These are phyloP conservation scores for Campopleginae sp. DNA, from an alignment of 2,888 invertebrate genomes.

Conservation along the genomic window DNA sequence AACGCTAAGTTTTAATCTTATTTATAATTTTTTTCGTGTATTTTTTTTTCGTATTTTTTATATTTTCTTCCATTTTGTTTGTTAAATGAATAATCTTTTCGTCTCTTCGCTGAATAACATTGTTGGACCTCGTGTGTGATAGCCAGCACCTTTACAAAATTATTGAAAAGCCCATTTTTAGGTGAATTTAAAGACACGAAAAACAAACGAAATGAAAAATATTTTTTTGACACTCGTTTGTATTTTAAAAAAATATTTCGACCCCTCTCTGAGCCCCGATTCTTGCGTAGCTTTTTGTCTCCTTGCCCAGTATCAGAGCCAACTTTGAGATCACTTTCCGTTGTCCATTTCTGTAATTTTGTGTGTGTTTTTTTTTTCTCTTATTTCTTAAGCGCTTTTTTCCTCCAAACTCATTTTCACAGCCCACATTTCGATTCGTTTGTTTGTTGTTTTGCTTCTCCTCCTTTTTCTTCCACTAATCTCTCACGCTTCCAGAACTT, in stretches of 20 bases:
- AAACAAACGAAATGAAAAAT: not conserved
- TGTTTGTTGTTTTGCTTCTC: slow-evolving; percentile 59
- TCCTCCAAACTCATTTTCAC: slow-evolving; percentile 76
- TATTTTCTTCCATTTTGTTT: not conserved
- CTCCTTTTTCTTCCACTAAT: slow-evolving; percentile 34
- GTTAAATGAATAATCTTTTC: slow-evolving; percentile 70
- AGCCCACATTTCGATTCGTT: slow-evolving; percentile 82
- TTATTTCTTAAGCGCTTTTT: slow-evolving; percentile 68
- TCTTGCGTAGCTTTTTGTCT: slow-evolving; percentile 50
- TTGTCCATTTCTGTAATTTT: slow-evolving; percentile 70
- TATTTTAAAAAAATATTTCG: slow-evolving; percentile 82
- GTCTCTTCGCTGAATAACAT: slow-evolving; percentile 81
- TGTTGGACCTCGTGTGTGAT: slow-evolving; percentile 83
- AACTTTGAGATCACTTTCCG: slow-evolving; percentile 34
- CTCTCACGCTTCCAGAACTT: slow-evolving; percentile 53
- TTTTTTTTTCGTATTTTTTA: slow-evolving; percentile 7
- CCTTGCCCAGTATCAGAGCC: slow-evolving; percentile 22
- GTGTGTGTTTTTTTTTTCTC: slow-evolving; percentile 46
- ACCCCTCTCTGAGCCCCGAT: slow-evolving; percentile 81
- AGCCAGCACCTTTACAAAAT: slow-evolving; percentile 82
- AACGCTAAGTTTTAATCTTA: slow-evolving; percentile 77
- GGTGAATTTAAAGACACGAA: slow-evolving; percentile 72
- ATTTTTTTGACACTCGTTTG: slow-evolving; percentile 71
- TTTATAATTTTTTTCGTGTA: slow-evolving; percentile 27
- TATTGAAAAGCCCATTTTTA: slow-evolving; percentile 75